These are phyloP conservation scores for Ophion ellenae DNA, from an alignment of 2,888 invertebrate species.

Conservation along the genomic window DNA sequence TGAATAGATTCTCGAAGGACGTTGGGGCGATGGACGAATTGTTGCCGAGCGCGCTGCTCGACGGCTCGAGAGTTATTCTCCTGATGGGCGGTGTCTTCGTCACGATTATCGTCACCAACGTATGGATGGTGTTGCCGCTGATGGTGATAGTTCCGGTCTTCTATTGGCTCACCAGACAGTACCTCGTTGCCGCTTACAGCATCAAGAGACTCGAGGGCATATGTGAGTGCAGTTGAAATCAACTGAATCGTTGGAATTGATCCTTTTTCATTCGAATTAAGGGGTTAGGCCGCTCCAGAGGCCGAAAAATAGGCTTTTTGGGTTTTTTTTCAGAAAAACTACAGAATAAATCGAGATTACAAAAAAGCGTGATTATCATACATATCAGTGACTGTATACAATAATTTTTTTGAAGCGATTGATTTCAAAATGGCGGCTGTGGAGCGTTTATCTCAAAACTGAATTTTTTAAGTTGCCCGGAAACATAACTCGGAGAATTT, in stretches of 20 bases:
- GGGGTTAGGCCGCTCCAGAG: too few species aligned
- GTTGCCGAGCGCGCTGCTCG: constrained; percentile 85
- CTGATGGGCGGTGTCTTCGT: constrained; percentile 83
- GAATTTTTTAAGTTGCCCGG: too few species aligned
- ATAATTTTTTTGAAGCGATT: too few species aligned
- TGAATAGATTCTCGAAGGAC: constrained; percentile 92
- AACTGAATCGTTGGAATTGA: neutral
- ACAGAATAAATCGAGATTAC: too few species aligned
- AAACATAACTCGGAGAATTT: too few species aligned
- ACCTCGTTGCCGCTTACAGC: constrained; percentile 89
- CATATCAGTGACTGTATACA: too few species aligned
- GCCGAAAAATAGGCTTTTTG: too few species aligned
- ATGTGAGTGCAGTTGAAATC: constrained; percentile 82
- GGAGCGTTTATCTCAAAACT: too few species aligned
- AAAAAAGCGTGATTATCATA: too few species aligned
- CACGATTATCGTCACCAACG: constrained; percentile 86
- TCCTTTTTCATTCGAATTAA: too few species aligned
- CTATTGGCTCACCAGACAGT: constrained; percentile 86
- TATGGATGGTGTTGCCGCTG: constrained; percentile 88
- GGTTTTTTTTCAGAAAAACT: too few species aligned
- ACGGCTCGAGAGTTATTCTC: constrained; percentile 84
- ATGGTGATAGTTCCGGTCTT: constrained; percentile 87
- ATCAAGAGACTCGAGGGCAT: constrained; percentile 87
- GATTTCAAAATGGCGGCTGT: too few species aligned
- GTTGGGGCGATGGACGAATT: constrained; percentile 87